Evolutionary conservation across 37 sponge, comb jelly and placozoan species (phyloP).

Genomic region (Mnemiopsis leidyi): DNA sequence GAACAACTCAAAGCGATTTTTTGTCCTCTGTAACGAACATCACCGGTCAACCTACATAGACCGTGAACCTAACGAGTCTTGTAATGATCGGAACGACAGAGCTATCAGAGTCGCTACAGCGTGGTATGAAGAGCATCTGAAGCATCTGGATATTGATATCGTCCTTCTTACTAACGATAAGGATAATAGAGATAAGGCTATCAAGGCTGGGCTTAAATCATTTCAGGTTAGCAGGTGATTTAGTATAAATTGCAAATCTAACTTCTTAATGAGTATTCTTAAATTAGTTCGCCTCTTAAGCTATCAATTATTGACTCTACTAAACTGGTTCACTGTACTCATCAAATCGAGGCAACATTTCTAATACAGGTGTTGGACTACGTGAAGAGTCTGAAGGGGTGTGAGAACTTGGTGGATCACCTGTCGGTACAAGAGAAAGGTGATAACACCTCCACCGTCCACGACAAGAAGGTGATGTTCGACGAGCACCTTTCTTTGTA

Average conservation of each 20-base stretch:
- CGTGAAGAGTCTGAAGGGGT: conserved; percentile 71
- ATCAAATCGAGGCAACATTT: too few species aligned
- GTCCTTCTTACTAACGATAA: conserved; percentile 87
- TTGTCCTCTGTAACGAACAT: conserved; percentile 93
- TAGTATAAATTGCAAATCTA: too few species aligned
- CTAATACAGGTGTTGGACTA: conserved; percentile 71
- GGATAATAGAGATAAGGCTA: conserved; percentile 78
- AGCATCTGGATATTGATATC: conserved; percentile 66
- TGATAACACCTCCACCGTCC: not conserved
- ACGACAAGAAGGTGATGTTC: conserved; percentile 69
- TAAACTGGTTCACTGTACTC: too few species aligned
- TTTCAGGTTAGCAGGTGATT: conserved; percentile 54
- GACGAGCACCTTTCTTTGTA: conserved; percentile 79
- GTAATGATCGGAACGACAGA: conserved; percentile 92
- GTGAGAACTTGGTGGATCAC: conserved; percentile 76
- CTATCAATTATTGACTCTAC: too few species aligned
- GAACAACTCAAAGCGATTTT: conserved; percentile 74
- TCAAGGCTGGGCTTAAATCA: conserved; percentile 68
- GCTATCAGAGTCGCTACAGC: conserved; percentile 76
- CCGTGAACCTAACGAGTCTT: conserved; percentile 71
- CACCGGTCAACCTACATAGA: conserved; percentile 69
- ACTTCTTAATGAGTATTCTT: too few species aligned
- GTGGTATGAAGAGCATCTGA: conserved; percentile 80
- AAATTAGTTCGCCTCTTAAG: too few species aligned
- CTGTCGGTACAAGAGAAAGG: conserved; percentile 67